Evolutionary conservation across 2,113 vertebrate genomes (phyloP), one percentile per base, ranked within the genome.

Genomic region (Nothobranchius furzeri): DNA sequence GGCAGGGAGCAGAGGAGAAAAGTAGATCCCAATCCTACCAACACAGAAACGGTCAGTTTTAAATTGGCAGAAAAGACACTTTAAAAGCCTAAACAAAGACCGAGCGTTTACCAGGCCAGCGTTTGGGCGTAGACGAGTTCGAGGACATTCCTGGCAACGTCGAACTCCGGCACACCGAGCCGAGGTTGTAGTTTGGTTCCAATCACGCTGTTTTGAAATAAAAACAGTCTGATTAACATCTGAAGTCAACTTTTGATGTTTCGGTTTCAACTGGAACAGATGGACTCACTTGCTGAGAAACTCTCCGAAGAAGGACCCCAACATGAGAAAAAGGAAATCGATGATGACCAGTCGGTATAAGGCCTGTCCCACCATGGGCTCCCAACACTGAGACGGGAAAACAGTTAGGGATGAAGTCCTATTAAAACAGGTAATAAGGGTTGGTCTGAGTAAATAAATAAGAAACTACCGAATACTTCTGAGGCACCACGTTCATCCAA

Each of bases 61-160:
- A 45, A 17, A 43, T 58, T 10, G 7, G n/a, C 7, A 58, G 17
- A 8, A 40, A 5, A 20, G 20, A 12, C 20, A 7, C 1, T 12
- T 43, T 35, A 9, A 30, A 30, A 30, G 30, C 30, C 30, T 30
- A 3, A 20, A 20, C 20, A 20, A 20, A 20, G 20, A 30, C 30
- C 4, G 30, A 30, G 2, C 30, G 30, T 63, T 17, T 87, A 98
- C 98, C 98, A 99, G 60, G 94, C 92, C 62, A 99, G 90, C 14
- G 96, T 97, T 85, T 99, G 98, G 14, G 94, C 92, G 1, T 98
- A 98, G 79, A 98, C 98, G 69, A 99, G 90, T 70, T 98, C 94
- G 3, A 99, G 91, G 30, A 99, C 95, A 25, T 98, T 99, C 74
- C 95, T 92, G 48, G 94, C 96, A 0, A 99, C 93, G 14, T 99